Evolutionary conservation across 1,140 invertebrate genomes (phyloP).

Genomic region (Uloborus diversus): DNA sequence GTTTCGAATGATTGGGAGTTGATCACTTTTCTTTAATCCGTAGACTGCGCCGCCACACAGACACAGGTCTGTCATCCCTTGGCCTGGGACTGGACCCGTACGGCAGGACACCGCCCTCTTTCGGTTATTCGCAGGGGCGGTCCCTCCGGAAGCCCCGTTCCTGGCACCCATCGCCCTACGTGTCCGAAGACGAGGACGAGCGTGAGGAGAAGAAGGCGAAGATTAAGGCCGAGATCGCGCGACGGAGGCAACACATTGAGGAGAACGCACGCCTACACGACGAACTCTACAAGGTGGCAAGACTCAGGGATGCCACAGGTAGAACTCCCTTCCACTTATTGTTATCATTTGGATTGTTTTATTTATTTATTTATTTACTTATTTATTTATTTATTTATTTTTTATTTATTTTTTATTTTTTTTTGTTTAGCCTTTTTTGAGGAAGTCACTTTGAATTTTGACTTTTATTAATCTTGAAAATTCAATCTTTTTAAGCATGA

Average conservation of each 20-base stretch:
- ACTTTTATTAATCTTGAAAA: too few relatives aligned
- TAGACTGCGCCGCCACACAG: slow-evolving; percentile 45
- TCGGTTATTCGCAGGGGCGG: neutral
- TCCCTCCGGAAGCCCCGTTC: slow-evolving; percentile 62
- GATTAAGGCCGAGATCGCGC: slow-evolving; percentile 75
- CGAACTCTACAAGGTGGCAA: slow-evolving; percentile 68
- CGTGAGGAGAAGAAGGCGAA: slow-evolving; percentile 72
- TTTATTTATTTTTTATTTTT: neutral
- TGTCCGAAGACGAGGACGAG: slow-evolving; percentile 69
- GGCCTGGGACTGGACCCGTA: slow-evolving; percentile 35
- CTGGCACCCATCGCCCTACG: slow-evolving; percentile 72
- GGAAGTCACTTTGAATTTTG: too few relatives aligned
- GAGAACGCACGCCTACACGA: slow-evolving; percentile 71
- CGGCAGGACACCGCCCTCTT: neutral
- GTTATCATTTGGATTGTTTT: too few relatives aligned
- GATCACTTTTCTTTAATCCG: too few relatives aligned
- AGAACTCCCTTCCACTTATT: neutral
- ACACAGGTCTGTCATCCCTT: slow-evolving; percentile 24
- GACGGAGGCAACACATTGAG: slow-evolving; percentile 72
- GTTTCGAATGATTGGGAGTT: too few relatives aligned
- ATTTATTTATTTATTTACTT: too few relatives aligned
- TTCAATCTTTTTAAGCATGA: too few relatives aligned
- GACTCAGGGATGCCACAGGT: slow-evolving; percentile 63
- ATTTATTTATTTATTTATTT: neutral
- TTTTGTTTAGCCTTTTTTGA: too few relatives aligned